Conservation (phyloP, 2,113 vertebrate genomes). For the Agapornis roseicollis region DNA sequence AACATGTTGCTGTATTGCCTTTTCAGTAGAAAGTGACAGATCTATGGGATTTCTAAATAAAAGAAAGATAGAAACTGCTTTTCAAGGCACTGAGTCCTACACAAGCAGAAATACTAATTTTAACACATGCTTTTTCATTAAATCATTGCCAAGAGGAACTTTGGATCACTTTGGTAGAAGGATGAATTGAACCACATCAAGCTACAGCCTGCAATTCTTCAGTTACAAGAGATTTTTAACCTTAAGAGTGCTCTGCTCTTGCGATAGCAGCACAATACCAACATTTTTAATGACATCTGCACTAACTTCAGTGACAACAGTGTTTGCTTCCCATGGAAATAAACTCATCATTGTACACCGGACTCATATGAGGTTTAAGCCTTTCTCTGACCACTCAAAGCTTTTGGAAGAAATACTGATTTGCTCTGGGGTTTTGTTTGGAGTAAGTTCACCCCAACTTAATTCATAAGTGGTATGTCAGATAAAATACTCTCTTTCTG, state of each 20-base stretch:
- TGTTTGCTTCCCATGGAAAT: neutral
- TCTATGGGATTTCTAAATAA: neutral
- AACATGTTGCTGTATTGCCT: neutral
- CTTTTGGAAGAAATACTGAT: neutral
- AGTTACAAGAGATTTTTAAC: neutral
- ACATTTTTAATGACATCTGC: neutral
- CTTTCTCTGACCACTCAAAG: neutral
- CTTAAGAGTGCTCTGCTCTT: neutral
- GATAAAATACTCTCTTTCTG: neutral
- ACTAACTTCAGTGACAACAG: neutral
- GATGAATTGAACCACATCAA: neutral
- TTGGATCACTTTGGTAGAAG: neutral
- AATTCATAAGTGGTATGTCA: neutral
- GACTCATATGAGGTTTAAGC: neutral
- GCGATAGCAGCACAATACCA: neutral
- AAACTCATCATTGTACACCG: neutral
- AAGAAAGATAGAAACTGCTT: neutral
- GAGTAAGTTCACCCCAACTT: neutral
- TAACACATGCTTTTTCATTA: neutral
- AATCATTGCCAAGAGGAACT: neutral
- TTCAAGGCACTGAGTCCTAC: neutral
- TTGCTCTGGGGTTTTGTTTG: fast-evolving
- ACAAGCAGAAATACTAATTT: neutral
- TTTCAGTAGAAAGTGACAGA: neutral
- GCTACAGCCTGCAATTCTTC: neutral